These are phyloP conservation scores for Ascidia mentula DNA, from an alignment of 23 tunicate species.

Conservation along the genomic window DNA sequence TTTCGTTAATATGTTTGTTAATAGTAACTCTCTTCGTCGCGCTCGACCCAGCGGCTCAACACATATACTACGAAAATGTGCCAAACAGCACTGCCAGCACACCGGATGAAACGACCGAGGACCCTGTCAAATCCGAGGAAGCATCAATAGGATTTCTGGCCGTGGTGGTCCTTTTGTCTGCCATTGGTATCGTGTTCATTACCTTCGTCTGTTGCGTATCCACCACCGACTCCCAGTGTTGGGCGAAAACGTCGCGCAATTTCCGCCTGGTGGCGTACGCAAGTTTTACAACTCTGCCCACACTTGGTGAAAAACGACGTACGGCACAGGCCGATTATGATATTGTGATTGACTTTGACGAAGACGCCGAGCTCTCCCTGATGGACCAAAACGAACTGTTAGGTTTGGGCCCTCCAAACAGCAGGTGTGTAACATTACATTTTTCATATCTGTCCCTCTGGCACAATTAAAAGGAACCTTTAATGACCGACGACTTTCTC, in stretches of 20 bases:
- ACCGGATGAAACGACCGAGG: background rate
- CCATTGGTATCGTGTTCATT: slow-evolving; percentile 25
- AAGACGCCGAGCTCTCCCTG: slow-evolving; percentile 21
- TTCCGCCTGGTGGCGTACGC: slow-evolving; percentile 32
- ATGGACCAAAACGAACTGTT: background rate
- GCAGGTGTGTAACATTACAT: background rate
- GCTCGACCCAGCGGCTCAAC: slow-evolving; percentile 20
- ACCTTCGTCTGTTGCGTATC: slow-evolving; percentile 31
- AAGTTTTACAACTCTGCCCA: slow-evolving; percentile 44
- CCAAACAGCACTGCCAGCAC: background rate
- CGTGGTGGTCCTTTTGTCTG: slow-evolving; percentile 26
- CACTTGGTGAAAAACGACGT: slow-evolving; percentile 14
- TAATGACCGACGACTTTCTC: too few relatives aligned
- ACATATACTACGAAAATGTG: background rate
- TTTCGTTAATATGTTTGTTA: background rate
- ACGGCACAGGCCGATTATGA: slow-evolving; percentile 20
- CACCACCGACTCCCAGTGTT: slow-evolving; percentile 25
- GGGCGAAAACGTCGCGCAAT: slow-evolving; percentile 16
- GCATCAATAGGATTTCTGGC: slow-evolving; percentile 11
- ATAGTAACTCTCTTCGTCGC: slow-evolving; percentile 23
- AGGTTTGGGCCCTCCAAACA: background rate
- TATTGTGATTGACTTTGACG: slow-evolving; percentile 23
- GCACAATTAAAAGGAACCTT: too few relatives aligned
- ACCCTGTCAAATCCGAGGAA: background rate
- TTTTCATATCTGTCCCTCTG: background rate